Base-by-base conservation (phyloP, 2,113 vertebrate species). In the Nyctibius bracteatus region DNA sequence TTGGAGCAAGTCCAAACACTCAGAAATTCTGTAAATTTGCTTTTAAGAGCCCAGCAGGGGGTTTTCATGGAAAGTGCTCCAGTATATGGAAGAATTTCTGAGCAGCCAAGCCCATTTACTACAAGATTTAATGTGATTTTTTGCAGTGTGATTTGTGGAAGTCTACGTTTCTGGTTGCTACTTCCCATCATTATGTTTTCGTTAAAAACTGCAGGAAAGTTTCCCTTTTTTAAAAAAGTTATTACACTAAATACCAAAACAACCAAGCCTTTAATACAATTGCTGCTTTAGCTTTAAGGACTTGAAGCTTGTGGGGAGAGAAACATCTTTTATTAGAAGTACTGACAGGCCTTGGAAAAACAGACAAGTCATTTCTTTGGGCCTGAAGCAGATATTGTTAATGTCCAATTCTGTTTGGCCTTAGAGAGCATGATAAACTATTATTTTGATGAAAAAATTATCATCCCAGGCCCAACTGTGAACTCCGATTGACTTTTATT, bases 1-100 rank as follows among this genome's bases (percentile, higher is more conserved):
- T 97, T 96, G 94, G 93, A 96, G 44, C 78, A 92, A 96, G 86
- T 92, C 95, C 94, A 98, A 98, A 94, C 88, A 96, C 83, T 96
- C 91, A 84, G 83, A 96, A 97, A 96, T 94, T 97, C 80, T 91
- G 82, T 88, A 96, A 96, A 96, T 92, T 93, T 95, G 49, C 79
- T 95, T 97, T 96, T 93, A 96, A 97, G 93, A 84, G 74, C 79
- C 85, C 96, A 96, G 90, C 57, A 94, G 95, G 92, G 96, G 57
- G 27, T 33, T 91, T 92, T 84, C 52, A 81, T 24, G 30, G 71
- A 92, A 85, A 94, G 39, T 0, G 0, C 57, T 77, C 47, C 31
- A 81, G 30, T 52, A 83, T 59, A 86, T 88, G 71, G 82, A 86
- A 62, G 71, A 91, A 90, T 73, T 80, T 88, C 37, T 93, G 63